Evolutionary conservation across 2,113 vertebrate species (phyloP), one percentile per base, ranked within the genome.

Genomic region (Oostethus manadensis): DNA sequence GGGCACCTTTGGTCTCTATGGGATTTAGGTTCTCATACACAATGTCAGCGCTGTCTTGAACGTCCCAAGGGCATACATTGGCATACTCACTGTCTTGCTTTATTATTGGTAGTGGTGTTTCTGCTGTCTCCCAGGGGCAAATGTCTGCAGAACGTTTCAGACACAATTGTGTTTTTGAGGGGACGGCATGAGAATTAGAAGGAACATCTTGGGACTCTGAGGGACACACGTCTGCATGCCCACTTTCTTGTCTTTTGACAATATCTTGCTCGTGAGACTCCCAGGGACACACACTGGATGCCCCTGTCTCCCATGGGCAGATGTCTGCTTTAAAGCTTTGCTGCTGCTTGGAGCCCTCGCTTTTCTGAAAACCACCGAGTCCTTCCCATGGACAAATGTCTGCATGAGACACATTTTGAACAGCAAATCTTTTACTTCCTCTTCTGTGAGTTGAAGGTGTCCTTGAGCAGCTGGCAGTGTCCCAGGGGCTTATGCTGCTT

Each of bases 301-400:
- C 48, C 17, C 70, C 61, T 0, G 64, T 42, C 38, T 81, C 85
- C 71, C 45, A 79, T 0, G 84, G 75, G 10, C 85, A 91, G 23
- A 90, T 53, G 0, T 90, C 79, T 16, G 61, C 21, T 67, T 83
- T 79, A 26, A 60, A 56, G 60, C 68, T 85, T 43, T 77, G 65
- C 18, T 77, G 68, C 57, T 49, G 72, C 50, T 71, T 77, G 60
- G 57, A 51, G 45, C 45, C 63, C 33, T 74, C 74, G 57, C 56
- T 51, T 56, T 71, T 71, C 63, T 74, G 77, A 44, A 56, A 14
- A 55, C 66, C 51, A 60, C 63, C 62, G 33, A 61, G 17, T 47
- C 56, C 72, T 3, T 90, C 89, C 88, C 85, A 88, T 46, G 88
- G 83, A 73, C 81, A 90, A 18, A 85, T 53, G 48, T 90, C 87